Percentiles rank a stretch among this genome's conserved stretches.
Conservation (phyloP, 2,888 invertebrate genomes). For the Shargacucullia verbasci region DNA sequence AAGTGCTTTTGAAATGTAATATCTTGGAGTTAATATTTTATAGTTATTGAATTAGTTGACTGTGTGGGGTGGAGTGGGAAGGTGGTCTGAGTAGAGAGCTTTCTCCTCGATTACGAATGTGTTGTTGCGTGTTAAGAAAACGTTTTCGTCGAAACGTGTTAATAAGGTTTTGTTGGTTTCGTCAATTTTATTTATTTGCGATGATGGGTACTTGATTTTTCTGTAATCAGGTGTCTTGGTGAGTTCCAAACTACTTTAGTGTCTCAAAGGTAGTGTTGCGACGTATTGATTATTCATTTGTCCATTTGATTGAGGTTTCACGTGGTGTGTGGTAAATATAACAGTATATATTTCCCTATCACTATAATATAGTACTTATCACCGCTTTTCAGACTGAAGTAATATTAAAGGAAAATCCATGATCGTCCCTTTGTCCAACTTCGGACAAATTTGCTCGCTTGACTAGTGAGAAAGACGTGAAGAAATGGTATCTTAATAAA, state of each 20-base stretch:
- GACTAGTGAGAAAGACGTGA: not conserved
- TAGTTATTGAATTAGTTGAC: conserved; percentile 18
- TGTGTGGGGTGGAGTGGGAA: not conserved
- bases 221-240: not conserved
- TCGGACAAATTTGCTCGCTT: too few relatives aligned
- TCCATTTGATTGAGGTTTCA: too few relatives aligned
- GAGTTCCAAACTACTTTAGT: not conserved
- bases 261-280: not conserved
- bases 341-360: too few relatives aligned
- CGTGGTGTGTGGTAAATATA: too few relatives aligned
- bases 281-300: too few relatives aligned
- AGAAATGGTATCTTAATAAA: not conserved
- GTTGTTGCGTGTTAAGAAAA: conserved; percentile 22
- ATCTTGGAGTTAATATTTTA: conserved; percentile 12
- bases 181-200: conserved; percentile 5
- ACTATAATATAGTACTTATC: too few relatives aligned
- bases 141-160: conserved; percentile 3
- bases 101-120: conserved; percentile 18
- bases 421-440: too few relatives aligned
- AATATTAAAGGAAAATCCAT: too few relatives aligned
- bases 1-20: conserved; percentile 25
- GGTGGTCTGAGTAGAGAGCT: not conserved
- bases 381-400: too few relatives aligned
- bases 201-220: not conserved
- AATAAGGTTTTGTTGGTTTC: not conserved